These are phyloP conservation scores for Trichonephila inaurata DNA, from an alignment of 1,140 invertebrate genomes.

Conservation along the genomic window DNA sequence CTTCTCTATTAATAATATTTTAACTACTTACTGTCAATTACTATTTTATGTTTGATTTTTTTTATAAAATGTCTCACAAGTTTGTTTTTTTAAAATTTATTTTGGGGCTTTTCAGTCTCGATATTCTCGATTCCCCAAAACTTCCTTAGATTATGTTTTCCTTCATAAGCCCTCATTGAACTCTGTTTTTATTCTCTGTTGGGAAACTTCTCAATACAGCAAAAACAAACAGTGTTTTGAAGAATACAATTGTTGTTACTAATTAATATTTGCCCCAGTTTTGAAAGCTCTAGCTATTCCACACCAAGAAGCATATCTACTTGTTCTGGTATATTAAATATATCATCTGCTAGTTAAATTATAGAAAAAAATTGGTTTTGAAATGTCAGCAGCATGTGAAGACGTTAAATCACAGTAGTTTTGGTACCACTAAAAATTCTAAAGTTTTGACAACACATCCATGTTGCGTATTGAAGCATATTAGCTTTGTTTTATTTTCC, in stretches of 20 bases:
- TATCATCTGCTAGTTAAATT: not conserved
- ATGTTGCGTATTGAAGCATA: not conserved
- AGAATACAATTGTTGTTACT: not conserved
- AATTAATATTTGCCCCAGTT: not conserved
- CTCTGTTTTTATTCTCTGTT: not conserved
- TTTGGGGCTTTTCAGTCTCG: not conserved
- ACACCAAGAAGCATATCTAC: not conserved
- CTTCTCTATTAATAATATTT: not conserved
- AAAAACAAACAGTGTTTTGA: not conserved
- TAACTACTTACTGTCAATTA: not conserved
- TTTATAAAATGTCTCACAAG: not conserved
- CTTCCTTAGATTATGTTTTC: not conserved
- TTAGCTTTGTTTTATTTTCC: not conserved
- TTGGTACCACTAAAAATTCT: too few relatives aligned
- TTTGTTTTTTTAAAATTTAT: not conserved
- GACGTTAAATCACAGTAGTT: not conserved
- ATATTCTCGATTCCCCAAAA: not conserved
- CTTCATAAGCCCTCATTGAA: too few relatives aligned
- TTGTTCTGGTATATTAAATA: not conserved
- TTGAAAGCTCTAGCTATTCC: not conserved
- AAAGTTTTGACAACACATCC: not conserved
- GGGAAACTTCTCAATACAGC: not conserved
- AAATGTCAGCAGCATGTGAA: too few relatives aligned
- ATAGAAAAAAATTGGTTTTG: not conserved
- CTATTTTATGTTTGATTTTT: not conserved